Percentiles rank a stretch among this genome's conserved stretches.
Conservation (phyloP, 2,113 vertebrate genomes). For the Colistium nudipinnis region DNA sequence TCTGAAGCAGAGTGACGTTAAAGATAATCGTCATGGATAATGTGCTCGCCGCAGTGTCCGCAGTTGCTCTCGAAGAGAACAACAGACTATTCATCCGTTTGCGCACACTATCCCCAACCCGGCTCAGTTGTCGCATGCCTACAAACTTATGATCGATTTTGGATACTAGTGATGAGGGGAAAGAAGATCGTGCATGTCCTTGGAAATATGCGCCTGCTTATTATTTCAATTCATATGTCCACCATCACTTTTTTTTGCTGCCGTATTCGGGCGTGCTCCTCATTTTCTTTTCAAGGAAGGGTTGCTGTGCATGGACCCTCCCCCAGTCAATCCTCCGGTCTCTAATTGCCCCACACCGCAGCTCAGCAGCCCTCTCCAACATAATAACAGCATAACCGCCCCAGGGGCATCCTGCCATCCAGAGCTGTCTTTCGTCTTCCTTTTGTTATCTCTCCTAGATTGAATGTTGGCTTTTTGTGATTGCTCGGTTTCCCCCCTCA, state of each 20-base stretch:
- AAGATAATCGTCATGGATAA: constrained; percentile 50
- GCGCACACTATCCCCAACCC: constrained; percentile 29
- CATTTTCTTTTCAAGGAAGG: constrained; percentile 43
- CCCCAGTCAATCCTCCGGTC: constrained; percentile 63
- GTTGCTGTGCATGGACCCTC: constrained; percentile 61
- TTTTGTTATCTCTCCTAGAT: constrained; percentile 72
- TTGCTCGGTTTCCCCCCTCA: constrained; percentile 36
- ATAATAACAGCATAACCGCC: constrained; percentile 74
- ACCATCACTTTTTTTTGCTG: constrained; percentile 22
- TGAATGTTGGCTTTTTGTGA: constrained; percentile 67
- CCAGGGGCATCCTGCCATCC: constrained; percentile 73
- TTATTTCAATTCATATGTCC: constrained; percentile 47
- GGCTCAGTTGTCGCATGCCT: constrained; percentile 43
- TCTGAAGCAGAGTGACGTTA: constrained; percentile 57
- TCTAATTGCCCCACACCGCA: constrained; percentile 72
- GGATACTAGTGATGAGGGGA: constrained; percentile 39
- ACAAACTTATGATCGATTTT: constrained; percentile 39
- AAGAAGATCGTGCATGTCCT: constrained; percentile 42
- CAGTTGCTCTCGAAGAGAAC: constrained; percentile 56
- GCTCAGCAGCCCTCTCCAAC: constrained; percentile 72
- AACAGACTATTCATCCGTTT: constrained; percentile 55
- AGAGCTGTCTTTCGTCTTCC: constrained; percentile 52
- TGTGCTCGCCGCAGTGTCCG: constrained; percentile 55
- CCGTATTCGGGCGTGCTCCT: constrained; percentile 25
- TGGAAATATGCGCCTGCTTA: constrained; percentile 47